A percentile compares a stretch with the other conserved stretches of the same genome.
These are phyloP conservation scores for Acrobasis consociella DNA, from an alignment of 2,888 invertebrate species.

Conservation along the genomic window DNA sequence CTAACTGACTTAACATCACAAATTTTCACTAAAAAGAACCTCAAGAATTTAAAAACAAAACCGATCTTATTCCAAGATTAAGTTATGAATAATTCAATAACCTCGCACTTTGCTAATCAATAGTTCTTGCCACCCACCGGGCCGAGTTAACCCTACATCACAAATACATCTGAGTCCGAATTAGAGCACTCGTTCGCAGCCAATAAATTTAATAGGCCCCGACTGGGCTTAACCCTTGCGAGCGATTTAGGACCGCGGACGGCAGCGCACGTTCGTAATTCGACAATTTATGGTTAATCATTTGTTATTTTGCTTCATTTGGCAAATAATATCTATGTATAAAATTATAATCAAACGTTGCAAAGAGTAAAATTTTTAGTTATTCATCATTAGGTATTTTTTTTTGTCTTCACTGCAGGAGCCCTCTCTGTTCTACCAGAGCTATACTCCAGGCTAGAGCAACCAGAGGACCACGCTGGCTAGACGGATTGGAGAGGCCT, in stretches of 20 bases:
- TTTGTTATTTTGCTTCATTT: slow-evolving; percentile 9
- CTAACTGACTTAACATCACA: no score
- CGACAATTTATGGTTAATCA: slow-evolving; percentile 16
- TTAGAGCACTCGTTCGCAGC: slow-evolving; percentile 66
- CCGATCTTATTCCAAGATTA: background rate
- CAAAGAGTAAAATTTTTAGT: no score
- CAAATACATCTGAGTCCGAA: slow-evolving; percentile 54
- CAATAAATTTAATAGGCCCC: slow-evolving; percentile 64
- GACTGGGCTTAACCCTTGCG: slow-evolving; percentile 45
- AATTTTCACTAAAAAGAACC: no score
- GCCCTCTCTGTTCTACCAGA: no score
- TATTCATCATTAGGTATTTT: no score
- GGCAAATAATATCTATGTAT: background rate
- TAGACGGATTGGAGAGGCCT: no score
- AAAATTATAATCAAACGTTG: no score
- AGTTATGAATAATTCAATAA: slow-evolving; percentile 19
- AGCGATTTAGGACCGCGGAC: slow-evolving; percentile 38
- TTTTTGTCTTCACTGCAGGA: no score
- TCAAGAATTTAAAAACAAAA: no score
- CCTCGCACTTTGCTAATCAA: slow-evolving; percentile 15
- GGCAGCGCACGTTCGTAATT: slow-evolving; percentile 14
- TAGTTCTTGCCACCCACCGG: slow-evolving; percentile 16
- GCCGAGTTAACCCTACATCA: slow-evolving; percentile 26
- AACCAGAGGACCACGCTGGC: no score
- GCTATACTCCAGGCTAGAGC: no score